These are phyloP conservation scores for Trachelus iudaicus DNA, from an alignment of 2,888 invertebrate species.

Conservation along the genomic window DNA sequence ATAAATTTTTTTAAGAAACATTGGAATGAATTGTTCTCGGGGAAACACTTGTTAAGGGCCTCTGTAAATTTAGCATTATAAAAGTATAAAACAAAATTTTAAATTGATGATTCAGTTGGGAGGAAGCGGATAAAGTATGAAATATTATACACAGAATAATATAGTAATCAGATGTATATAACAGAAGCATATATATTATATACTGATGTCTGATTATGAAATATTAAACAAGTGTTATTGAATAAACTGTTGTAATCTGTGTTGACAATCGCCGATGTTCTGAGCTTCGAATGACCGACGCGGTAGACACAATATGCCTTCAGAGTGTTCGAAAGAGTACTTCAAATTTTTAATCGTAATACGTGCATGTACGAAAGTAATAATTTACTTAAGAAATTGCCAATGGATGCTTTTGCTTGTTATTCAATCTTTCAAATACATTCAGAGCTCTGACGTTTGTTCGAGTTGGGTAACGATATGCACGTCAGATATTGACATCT, in stretches of 20 bases:
- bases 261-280: slow-evolving; percentile 60
- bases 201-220: slow-evolving; percentile 58
- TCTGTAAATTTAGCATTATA: slow-evolving; percentile 47
- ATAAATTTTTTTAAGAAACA: slow-evolving; percentile 12
- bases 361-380: background rate
- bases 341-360: slow-evolving; percentile 20
- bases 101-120: slow-evolving; percentile 32
- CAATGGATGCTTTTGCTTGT: background rate
- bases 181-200: slow-evolving; percentile 59
- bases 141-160: slow-evolving; percentile 30
- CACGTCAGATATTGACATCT: background rate
- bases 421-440: background rate
- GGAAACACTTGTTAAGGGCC: slow-evolving; percentile 49
- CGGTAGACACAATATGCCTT: slow-evolving; percentile 42
- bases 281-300: slow-evolving; percentile 42
- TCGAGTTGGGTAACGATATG: background rate
- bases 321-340: slow-evolving; percentile 29
- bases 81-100: slow-evolving; percentile 30
- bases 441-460: background rate
- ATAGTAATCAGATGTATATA: slow-evolving; percentile 44
- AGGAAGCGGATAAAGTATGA: slow-evolving; percentile 43
- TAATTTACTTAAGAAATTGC: background rate
- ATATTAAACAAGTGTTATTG: slow-evolving; percentile 55
- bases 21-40: slow-evolving; percentile 34
- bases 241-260: slow-evolving; percentile 56